Evolutionary conservation across 2,113 vertebrate species (phyloP).

Genomic region (Mus musculus): GRCm39 chr12:92208001-92208500

Average conservation of each 20-base stretch:
- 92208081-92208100: not conserved
- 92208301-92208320: not conserved
- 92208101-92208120: not conserved
- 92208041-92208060: conserved; percentile 28
- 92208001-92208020: conserved; percentile 31
- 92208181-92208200: not conserved
- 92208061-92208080: not conserved
- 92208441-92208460: not conserved
- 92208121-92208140: conserved; percentile 32
- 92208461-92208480: not conserved
- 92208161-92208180: not conserved
- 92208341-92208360: not conserved
- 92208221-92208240: not conserved
- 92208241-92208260: not conserved
- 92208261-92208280: not conserved
- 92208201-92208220: not conserved
- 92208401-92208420: not conserved
- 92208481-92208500: not conserved
- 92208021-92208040: not conserved
- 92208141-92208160: not conserved
- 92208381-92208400: too few relatives aligned
- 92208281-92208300: not conserved
- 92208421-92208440: not conserved
- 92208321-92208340: not conserved
- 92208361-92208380: not conserved